Evolutionary conservation across 2,888 invertebrate genomes (phyloP), one percentile per base, ranked within the genome.

Genomic region (Tipula confusa): DNA sequence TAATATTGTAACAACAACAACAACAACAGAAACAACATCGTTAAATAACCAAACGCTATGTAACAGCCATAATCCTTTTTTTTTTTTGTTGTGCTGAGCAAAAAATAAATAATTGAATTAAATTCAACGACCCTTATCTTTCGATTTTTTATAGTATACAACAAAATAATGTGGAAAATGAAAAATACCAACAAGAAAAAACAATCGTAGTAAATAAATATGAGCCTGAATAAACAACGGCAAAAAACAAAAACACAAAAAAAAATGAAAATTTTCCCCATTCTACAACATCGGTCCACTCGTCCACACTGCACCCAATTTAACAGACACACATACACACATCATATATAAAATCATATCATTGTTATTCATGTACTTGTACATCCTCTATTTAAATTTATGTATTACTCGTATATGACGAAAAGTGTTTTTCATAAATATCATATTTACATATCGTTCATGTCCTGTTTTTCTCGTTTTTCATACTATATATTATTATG

Each of bases 401-500:
- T 64, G 9, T 18, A 24, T 9, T 9, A 11, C 6, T 24, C 7
- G 13, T 64, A 64, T 13, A 38, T 64, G 24, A 24, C 24, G 64
- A 64, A 64, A 64, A 64, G 64, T 64, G 64, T 64, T 64, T 64
- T 64, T 64, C 24, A 64, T 64, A 64, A 64, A 64, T 64, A 24
- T 9, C 18, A 24, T 64, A 64, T 64, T 64, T 64, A 24, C 64
- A 64, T 64, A 64, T 24, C 64, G 64, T 64, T 24, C 18, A 64
- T 64, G 64, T 64, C 64, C 64, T 64, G 64, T 64, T 64, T 64
- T 64, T 64, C 64, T 24, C 2, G 24, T 64, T 64, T 64, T 64
- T 0, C 24, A 64, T 33, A 33, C 2, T 9, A 33, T 11, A 24
- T 64, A 64, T 64, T 24, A n/a, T n/a, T n/a, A n/a, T n/a, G n/a